Evolutionary conservation across 2,797 vertebrate species (phyloP).

Genomic region (Halcyon chelicuti): DNA sequence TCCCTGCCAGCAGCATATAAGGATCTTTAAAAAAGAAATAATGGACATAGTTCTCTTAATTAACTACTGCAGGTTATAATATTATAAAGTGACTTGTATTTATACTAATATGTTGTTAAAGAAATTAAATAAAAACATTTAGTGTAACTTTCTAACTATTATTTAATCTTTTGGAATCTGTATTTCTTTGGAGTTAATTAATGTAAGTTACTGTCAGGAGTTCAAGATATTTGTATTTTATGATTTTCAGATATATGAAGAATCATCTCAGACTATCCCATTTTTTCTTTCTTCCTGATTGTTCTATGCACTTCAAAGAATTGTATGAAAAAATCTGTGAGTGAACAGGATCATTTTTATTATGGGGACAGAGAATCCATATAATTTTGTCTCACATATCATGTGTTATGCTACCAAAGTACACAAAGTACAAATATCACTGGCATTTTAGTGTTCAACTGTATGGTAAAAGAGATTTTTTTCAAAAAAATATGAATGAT

Average conservation of each 20-base stretch:
- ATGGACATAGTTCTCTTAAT: background rate
- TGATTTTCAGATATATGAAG: background rate
- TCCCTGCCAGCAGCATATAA: background rate
- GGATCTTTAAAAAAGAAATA: conserved; percentile 19
- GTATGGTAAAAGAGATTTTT: background rate
- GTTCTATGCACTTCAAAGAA: background rate
- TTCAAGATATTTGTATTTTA: background rate
- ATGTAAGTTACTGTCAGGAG: background rate
- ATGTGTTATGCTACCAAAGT: background rate
- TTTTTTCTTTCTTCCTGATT: background rate
- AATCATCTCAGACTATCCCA: background rate
- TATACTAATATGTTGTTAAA: background rate
- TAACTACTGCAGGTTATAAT: background rate
- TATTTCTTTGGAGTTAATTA: background rate
- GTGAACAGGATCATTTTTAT: background rate
- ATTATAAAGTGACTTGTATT: background rate
- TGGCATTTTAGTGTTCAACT: background rate
- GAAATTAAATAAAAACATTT: background rate
- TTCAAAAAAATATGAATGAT: background rate
- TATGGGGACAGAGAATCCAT: background rate
- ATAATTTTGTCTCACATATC: background rate
- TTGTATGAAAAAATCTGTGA: background rate
- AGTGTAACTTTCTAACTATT: background rate
- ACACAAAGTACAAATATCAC: background rate
- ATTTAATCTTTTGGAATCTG: background rate